These are phyloP conservation scores for Scrobipalpa costella DNA, from an alignment of 2,888 invertebrate species.

Conservation along the genomic window DNA sequence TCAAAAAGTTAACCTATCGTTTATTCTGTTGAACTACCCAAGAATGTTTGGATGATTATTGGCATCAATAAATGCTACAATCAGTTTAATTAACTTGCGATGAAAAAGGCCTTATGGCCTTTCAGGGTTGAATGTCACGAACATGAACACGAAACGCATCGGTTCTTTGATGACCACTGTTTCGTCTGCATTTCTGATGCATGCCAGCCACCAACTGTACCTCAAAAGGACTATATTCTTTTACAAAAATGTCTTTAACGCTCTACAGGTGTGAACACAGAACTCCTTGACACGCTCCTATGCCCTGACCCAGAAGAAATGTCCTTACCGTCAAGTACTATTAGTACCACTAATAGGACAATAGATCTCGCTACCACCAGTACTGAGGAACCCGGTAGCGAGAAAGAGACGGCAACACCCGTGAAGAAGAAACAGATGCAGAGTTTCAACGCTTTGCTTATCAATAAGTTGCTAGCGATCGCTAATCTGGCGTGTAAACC, in stretches of 20 bases:
- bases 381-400: slow-evolving; percentile 38
- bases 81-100: too few species aligned
- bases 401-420: slow-evolving; percentile 38
- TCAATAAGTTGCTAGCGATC: slow-evolving; percentile 91
- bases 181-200: not conserved
- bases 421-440: slow-evolving; percentile 62
- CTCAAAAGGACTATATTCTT: too few species aligned
- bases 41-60: too few species aligned
- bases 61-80: too few species aligned
- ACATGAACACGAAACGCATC: too few species aligned
- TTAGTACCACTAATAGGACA: slow-evolving; percentile 25
- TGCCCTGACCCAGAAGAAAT: slow-evolving; percentile 78
- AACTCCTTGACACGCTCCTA: slow-evolving; percentile 89
- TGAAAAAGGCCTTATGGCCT: too few species aligned
- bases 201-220: too few species aligned
- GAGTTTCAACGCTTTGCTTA: slow-evolving; percentile 90
- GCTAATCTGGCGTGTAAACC: slow-evolving; percentile 92
- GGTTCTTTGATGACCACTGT: too few species aligned
- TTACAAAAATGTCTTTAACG: not conserved
- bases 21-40: too few species aligned
- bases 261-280: slow-evolving; percentile 88
- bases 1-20: too few species aligned
- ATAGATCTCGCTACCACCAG: slow-evolving; percentile 23
- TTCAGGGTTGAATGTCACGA: too few species aligned
- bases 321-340: slow-evolving; percentile 26